Base-by-base conservation (phyloP, 2,113 vertebrate species). In the Camelus bactrianus region DNA sequence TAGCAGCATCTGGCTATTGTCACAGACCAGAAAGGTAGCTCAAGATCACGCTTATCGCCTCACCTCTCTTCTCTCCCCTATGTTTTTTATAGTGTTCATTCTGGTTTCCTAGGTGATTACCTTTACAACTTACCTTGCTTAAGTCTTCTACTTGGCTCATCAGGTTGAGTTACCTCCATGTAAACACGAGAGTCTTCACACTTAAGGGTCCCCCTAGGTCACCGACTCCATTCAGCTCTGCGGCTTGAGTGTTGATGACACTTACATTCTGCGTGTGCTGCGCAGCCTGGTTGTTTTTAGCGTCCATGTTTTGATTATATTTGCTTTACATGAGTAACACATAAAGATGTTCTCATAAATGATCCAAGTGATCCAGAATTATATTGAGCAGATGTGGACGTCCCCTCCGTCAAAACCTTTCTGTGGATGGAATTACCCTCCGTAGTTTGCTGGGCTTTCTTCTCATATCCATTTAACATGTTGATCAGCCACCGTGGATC, bases 11-110 rank as follows among this genome's bases (percentile, higher is more conserved):
- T 20, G 48, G 22, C 24, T 22, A 5, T 24, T 76, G 5, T 65
- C 2, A 42, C 42, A 52, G 22, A 6, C 13, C 35, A 20, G n/a
- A 17, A 35, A 69, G 42, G 16, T 20, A 15, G 42, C 54, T 30
- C 30, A 0, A 0, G 22, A 13, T 30, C 11, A 0, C 12, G 2
- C 10, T 30, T 46, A 52, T n/a, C 10, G 0, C 32, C 8, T 2
- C 1, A 5, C 35, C 35, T 30, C 24, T 48, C 17, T 32, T 28
- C 42, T 32, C 19, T 10, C 28, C 15, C 6, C n/a, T 50, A 10
- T 30, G 70, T 52, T 54, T 35, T 26, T 19, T 50, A 10, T 14
- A 17, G 46, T 38, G 10, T 67, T 62, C 60, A 19, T 12, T 28
- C 65, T 26, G 35, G 2, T 35, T 60, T 69, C 48, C 28, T 56